phyloP scores from a whole-genome alignment of 2,888 invertebrate species.

The Phlogophora meticulosa region DNA sequence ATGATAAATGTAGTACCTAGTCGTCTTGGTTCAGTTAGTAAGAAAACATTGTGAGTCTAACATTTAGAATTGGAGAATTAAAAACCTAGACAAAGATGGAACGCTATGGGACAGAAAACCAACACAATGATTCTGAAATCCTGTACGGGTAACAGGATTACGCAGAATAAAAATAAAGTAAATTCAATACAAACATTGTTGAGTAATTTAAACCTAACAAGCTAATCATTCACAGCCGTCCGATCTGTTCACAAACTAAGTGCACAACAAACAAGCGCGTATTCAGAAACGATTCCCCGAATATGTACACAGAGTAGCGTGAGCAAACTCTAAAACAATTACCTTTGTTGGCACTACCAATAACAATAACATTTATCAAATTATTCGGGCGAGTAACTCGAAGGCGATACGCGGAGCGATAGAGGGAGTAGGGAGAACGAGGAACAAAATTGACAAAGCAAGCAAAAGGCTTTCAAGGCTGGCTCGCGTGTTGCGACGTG shows the following conservation, averaged over 20 bases:
- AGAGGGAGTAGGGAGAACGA: conserved; percentile 60
- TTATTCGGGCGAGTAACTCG: conserved; percentile 69
- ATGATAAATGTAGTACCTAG: conserved; percentile 11
- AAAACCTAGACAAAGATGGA: conserved; percentile 12
- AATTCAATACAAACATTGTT: conserved; percentile 40
- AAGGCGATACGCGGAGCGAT: conserved; percentile 73
- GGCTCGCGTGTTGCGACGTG: conserved; percentile 89
- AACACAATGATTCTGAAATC: conserved; percentile 7
- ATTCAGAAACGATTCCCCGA: conserved; percentile 60
- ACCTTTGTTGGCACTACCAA: conserved; percentile 84
- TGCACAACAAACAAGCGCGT: conserved; percentile 59
- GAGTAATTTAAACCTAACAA: conserved; percentile 33
- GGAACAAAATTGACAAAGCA: conserved; percentile 86
- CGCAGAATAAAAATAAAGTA: conserved; percentile 5
- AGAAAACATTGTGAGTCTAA: conserved; percentile 4
- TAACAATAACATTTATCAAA: conserved; percentile 88
- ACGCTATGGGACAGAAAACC: background rate
- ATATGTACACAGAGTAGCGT: conserved; percentile 72
- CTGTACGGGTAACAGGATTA: background rate
- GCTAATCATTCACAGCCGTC: conserved; percentile 40
- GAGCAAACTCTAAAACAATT: conserved; percentile 82
- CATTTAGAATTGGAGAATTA: conserved; percentile 16
- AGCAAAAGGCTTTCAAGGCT: conserved; percentile 88
- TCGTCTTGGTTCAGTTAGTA: conserved; percentile 1
- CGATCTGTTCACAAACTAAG: conserved; percentile 49